A percentile compares a stretch with the other conserved stretches of the same genome.
These are phyloP conservation scores for Elachura formosa DNA, from an alignment of 2,113 vertebrate genomes.

Conservation along the genomic window DNA sequence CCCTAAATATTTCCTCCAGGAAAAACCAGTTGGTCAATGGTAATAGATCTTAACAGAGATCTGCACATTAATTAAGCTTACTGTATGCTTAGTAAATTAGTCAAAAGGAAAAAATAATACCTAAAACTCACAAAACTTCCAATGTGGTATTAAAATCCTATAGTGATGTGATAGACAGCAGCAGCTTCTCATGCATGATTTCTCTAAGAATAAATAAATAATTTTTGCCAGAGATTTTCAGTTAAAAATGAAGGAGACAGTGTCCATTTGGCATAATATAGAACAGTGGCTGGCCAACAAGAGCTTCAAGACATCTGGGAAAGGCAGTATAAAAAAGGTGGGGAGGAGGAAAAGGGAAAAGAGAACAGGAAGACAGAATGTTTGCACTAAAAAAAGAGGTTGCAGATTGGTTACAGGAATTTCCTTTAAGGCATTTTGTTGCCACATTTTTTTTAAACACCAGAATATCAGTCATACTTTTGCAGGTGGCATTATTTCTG, in stretches of 20 bases:
- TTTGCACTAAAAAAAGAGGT: neutral
- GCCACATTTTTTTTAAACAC: neutral
- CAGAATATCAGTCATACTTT: neutral
- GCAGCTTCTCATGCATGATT: neutral
- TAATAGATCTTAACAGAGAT: neutral
- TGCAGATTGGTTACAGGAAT: neutral
- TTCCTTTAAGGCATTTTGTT: neutral
- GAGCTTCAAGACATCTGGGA: neutral
- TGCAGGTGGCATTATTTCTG: neutral
- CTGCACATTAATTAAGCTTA: neutral
- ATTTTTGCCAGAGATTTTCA: neutral
- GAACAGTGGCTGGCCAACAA: neutral
- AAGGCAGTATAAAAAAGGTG: neutral
- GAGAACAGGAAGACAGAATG: neutral
- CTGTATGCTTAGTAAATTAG: neutral
- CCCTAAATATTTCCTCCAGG: neutral
- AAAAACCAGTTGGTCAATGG: neutral
- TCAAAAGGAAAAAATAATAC: neutral
- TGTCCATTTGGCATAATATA: neutral
- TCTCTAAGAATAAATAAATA: neutral
- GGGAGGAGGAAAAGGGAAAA: neutral
- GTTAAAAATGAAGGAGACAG: neutral
- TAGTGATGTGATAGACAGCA: neutral
- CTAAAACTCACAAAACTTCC: neutral
- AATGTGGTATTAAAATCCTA: neutral